Evolutionary conservation across 2,113 vertebrate genomes (phyloP).

Genomic region (Carassius carassius): DNA sequence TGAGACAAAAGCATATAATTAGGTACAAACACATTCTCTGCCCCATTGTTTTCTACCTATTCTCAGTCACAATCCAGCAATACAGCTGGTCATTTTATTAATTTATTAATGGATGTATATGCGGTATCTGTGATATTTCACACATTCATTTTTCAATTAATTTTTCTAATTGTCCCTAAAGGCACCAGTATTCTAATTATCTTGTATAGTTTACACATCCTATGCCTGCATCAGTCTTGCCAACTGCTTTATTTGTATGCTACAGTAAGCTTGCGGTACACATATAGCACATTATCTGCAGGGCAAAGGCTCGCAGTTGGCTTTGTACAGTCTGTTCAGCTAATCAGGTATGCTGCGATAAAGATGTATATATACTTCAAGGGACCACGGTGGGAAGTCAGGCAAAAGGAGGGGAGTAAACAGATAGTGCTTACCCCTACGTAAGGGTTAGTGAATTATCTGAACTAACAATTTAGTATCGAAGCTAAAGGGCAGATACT

Average conservation of each 20-base stretch:
- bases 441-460: too few species aligned
- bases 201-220: slow-evolving; percentile 50
- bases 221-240: slow-evolving; percentile 30
- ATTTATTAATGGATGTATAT: neutral
- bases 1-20: slow-evolving; percentile 55
- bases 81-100: slow-evolving; percentile 16
- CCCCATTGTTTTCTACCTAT: slow-evolving; percentile 22
- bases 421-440: too few species aligned
- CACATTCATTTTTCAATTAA: slow-evolving; percentile 5
- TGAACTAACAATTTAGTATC: too few species aligned
- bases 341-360: neutral
- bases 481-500: too few species aligned
- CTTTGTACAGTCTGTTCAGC: slow-evolving; percentile 19
- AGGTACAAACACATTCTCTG: slow-evolving; percentile 47
- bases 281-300: slow-evolving; percentile 40
- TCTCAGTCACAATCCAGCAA: slow-evolving; percentile 8
- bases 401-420: too few species aligned
- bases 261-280: slow-evolving; percentile 42
- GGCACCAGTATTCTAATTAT: slow-evolving; percentile 57
- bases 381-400: too few species aligned
- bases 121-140: slow-evolving; percentile 1
- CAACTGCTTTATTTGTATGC: slow-evolving; percentile 50
- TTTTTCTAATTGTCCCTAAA: slow-evolving; percentile 46
- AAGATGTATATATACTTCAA: too few species aligned
- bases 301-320: slow-evolving; percentile 13